These are phyloP conservation scores for Schizaphis graminum DNA, from an alignment of 2,888 invertebrate species.

Conservation along the genomic window DNA sequence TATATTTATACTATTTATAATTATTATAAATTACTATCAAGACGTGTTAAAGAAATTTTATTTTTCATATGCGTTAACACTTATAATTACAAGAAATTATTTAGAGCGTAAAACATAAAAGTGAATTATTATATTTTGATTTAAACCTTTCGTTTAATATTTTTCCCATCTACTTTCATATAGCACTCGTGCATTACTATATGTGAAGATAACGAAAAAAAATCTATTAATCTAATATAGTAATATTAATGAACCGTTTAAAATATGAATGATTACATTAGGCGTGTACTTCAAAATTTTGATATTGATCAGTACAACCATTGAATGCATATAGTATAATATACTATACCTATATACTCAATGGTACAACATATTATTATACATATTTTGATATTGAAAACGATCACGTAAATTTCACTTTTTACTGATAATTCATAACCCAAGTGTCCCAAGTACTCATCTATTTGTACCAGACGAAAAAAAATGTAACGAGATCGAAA, in stretches of 20 bases:
- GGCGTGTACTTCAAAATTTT: not conserved
- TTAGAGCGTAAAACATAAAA: conserved; percentile 26
- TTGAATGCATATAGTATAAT: too few relatives aligned
- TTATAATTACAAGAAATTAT: not conserved
- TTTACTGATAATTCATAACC: not conserved
- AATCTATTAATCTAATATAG: not conserved
- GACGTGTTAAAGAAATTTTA: not conserved
- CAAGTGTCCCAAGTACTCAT: not conserved
- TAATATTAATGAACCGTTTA: not conserved
- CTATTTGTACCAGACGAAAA: not conserved
- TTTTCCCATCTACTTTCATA: not conserved
- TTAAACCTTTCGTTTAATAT: not conserved
- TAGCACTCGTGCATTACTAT: not conserved
- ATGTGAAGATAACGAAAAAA: not conserved
- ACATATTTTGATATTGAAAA: not conserved
- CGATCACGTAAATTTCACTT: not conserved
- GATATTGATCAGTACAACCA: not conserved
- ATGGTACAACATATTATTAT: too few relatives aligned
- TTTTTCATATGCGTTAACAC: not conserved
- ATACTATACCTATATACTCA: too few relatives aligned
- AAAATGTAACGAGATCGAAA: not conserved
- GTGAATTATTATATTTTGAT: not conserved
- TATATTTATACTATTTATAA: not conserved
- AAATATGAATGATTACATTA: not conserved
- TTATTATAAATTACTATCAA: not conserved